Evolutionary conservation across 1,140 invertebrate genomes (phyloP), one percentile per base, ranked within the genome.

Genomic region (Protaetia brevitarsis): DNA sequence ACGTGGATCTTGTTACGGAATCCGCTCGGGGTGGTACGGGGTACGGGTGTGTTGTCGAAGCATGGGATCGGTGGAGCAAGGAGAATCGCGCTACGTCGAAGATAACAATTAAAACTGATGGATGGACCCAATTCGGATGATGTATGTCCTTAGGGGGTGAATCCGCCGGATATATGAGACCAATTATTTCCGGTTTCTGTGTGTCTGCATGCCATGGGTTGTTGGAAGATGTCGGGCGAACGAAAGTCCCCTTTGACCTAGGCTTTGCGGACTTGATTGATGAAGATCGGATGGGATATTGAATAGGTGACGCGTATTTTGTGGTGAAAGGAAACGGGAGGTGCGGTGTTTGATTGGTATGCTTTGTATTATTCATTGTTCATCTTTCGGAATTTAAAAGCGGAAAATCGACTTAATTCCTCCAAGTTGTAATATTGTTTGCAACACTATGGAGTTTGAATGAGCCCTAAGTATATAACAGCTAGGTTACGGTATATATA

Each of bases 181-280:
- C 56, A 58, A 58, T 58, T 58, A 58, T 58, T 58, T 45, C 41
- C 41, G 41, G 41, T 45, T 37, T 37, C 34, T 7, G 19, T 45
- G 10, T 45, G 16, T 37, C n/a, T 37, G 11, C 13, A 45, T 45
- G 23, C 16, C 10, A 2, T 11, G 10, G 11, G 3, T 16, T 16
- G 34, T 45, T 10, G 41, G 11, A 21, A 21, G 41, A 21, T 45
- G 23, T 45, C 23, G 41, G 19, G 41, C 23, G 13, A n/a, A n/a
- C 41, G 3, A 23, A 13, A 19, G 7, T 45, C 41, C 13, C 13
- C 16, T 45, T 45, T 45, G 41, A 45, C 41, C 41, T 21, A 13
- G 13, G 56, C 56, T 58, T 16, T 10, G 41, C 10, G 23, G 56
- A 8, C 5, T 27, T 58, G 56, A 58, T 58, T 58, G 56, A 58